Evolutionary conservation across 2,888 invertebrate genomes (phyloP).

Genomic region (Caenorhabditis macrosperma): DNA sequence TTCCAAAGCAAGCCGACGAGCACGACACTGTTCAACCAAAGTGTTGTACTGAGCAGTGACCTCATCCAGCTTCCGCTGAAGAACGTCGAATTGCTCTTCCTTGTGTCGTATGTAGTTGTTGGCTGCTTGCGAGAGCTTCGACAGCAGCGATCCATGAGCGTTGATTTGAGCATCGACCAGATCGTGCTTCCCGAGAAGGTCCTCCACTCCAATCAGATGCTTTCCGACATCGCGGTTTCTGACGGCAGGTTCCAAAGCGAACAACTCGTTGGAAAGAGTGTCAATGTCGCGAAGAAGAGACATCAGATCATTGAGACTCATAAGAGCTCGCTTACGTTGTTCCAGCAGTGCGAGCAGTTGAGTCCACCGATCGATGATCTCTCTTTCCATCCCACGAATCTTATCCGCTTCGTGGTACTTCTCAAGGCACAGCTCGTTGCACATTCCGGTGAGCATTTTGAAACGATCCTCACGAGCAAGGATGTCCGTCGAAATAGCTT

Average conservation of each 20-base stretch:
- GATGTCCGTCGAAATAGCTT: constrained; percentile 97
- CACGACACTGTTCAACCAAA: constrained; percentile 86
- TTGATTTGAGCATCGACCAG: constrained; percentile 87
- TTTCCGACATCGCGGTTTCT: constrained; percentile 87
- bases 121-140: constrained; percentile 69
- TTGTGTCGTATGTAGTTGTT: constrained; percentile 75
- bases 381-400: constrained; percentile 83
- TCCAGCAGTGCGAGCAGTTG: constrained; percentile 89
- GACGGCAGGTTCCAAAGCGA: constrained; percentile 85
- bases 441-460: constrained; percentile 93
- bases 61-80: constrained; percentile 87
- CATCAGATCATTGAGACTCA: constrained; percentile 90
- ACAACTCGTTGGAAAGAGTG: constrained; percentile 89
- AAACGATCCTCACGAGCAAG: constrained; percentile 94
- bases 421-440: constrained; percentile 91
- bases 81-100: constrained; percentile 83
- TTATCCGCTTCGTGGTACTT: constrained; percentile 92
- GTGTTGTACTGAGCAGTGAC: constrained; percentile 88
- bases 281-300: constrained; percentile 92
- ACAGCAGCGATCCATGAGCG: constrained; percentile 75
- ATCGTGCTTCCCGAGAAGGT: constrained; percentile 93
- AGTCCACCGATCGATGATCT: constrained; percentile 86
- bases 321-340: constrained; percentile 84
- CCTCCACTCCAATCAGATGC: constrained; percentile 94
- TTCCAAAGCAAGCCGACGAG: constrained; percentile 89